phyloP scores from a whole-genome alignment of 2,113 vertebrate species.

The Protomyctophum bolini region DNA sequence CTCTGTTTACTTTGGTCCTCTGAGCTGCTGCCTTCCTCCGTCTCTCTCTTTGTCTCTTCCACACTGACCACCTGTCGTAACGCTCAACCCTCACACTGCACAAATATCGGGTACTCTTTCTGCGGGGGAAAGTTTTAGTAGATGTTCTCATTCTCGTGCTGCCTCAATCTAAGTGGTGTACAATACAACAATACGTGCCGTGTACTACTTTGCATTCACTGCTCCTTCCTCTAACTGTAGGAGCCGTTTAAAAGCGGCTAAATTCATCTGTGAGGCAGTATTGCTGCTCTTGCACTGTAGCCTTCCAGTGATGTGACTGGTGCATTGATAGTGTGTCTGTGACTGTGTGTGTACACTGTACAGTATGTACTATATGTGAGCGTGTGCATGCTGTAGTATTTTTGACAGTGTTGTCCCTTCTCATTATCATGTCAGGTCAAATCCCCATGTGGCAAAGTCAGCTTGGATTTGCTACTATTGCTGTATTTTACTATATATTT shows the following conservation, averaged over 20 bases:
- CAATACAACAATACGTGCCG: background rate
- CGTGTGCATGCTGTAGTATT: slow-evolving; percentile 40
- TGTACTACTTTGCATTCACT: slow-evolving; percentile 8
- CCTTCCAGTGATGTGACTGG: slow-evolving; percentile 31
- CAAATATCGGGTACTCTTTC: background rate
- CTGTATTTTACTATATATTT: slow-evolving; percentile 22
- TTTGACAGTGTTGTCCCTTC: slow-evolving; percentile 41
- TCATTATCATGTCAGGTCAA: slow-evolving; percentile 36
- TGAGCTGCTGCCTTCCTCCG: slow-evolving; percentile 60
- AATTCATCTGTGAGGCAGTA: slow-evolving; percentile 4
- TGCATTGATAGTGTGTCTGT: slow-evolving; percentile 38
- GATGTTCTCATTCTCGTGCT: slow-evolving; percentile 14
- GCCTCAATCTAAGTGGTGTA: slow-evolving; percentile 4
- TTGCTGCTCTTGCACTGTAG: slow-evolving; percentile 23
- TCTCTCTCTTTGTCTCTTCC: slow-evolving; percentile 38
- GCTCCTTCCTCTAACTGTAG: background rate
- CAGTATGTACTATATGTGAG: slow-evolving; percentile 4
- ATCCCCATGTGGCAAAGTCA: slow-evolving; percentile 15
- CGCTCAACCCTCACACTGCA: slow-evolving; percentile 25
- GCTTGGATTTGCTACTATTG: slow-evolving; percentile 19
- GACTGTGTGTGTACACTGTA: slow-evolving; percentile 46
- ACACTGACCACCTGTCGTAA: slow-evolving; percentile 38
- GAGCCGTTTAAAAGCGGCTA: background rate
- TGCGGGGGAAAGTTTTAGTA: slow-evolving; percentile 4
- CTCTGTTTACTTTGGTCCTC: slow-evolving; percentile 60